phyloP scores from a whole-genome alignment of 2,888 invertebrate species.

The Sinohyriopsis cumingii region DNA sequence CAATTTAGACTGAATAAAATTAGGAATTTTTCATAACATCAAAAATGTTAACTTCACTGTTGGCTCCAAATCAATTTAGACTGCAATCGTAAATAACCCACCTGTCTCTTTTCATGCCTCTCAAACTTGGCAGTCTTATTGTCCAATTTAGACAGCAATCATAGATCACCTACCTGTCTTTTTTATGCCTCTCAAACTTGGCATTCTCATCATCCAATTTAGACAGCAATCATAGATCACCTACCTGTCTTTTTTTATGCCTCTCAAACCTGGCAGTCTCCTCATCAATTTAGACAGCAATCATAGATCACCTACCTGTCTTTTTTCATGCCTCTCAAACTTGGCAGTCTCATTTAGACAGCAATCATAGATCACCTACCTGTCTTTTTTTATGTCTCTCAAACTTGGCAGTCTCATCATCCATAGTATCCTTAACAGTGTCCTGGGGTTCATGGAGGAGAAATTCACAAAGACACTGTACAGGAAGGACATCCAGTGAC shows the following conservation, averaged over 20 bases:
- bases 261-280: slow-evolving; percentile 38
- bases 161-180: slow-evolving; percentile 51
- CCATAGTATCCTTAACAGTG: slow-evolving; percentile 41
- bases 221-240: background rate
- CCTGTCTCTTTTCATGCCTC: slow-evolving; percentile 59
- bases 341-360: too few species aligned
- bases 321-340: slow-evolving; percentile 59
- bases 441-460: slow-evolving; percentile 77
- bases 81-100: slow-evolving; percentile 13
- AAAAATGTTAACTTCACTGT: too few species aligned
- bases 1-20: too few species aligned
- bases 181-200: slow-evolving; percentile 54
- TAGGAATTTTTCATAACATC: too few species aligned
- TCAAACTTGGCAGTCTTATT: too few species aligned
- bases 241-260: slow-evolving; percentile 62
- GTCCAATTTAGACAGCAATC: too few species aligned
- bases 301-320: slow-evolving; percentile 46
- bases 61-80: too few species aligned
- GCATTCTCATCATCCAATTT: too few species aligned
- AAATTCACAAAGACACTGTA: slow-evolving; percentile 98
- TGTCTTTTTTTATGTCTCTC: slow-evolving; percentile 64
- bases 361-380: slow-evolving; percentile 31
- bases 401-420: slow-evolving; percentile 76
- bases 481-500: slow-evolving; percentile 90
- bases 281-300: too few species aligned